Evolutionary conservation across 2,888 invertebrate genomes (phyloP).

Genomic region (Halictus ligatus): DNA sequence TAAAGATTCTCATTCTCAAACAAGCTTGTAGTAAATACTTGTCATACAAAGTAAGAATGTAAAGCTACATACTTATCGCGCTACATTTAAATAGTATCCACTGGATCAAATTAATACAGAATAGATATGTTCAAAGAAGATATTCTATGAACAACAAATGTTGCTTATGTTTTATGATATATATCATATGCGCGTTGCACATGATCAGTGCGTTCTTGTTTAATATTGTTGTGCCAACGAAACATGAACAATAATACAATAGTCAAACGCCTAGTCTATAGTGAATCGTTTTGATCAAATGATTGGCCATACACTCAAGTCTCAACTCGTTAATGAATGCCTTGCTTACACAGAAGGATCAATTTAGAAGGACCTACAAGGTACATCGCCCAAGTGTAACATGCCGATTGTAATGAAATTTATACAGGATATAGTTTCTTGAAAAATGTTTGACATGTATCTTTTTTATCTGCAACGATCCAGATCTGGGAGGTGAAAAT

Average conservation of each 20-base stretch:
- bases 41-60: constrained; percentile 31
- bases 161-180: constrained; percentile 33
- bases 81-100: constrained; percentile 24
- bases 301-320: constrained; percentile 14
- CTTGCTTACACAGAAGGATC: constrained; percentile 14
- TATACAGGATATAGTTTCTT: background rate
- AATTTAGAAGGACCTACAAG: constrained; percentile 27
- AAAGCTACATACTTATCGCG: constrained; percentile 27
- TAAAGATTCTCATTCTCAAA: constrained; percentile 8
- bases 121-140: constrained; percentile 46
- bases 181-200: constrained; percentile 18
- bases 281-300: constrained; percentile 23
- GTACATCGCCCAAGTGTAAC: background rate
- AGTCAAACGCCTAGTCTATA: constrained; percentile 25
- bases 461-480: too few species aligned
- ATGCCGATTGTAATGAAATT: background rate
- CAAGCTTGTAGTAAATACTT: constrained; percentile 22
- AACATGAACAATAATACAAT: constrained; percentile 30
- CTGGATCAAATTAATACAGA: constrained; percentile 30
- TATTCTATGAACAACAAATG: constrained; percentile 40
- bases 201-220: constrained; percentile 19
- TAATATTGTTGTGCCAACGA: constrained; percentile 30
- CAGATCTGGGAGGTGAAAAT: too few species aligned
- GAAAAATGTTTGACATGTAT: too few species aligned
- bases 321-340: constrained; percentile 5